phyloP scores from a whole-genome alignment of 1,140 invertebrate species.

The Phthorimaea operculella region DNA sequence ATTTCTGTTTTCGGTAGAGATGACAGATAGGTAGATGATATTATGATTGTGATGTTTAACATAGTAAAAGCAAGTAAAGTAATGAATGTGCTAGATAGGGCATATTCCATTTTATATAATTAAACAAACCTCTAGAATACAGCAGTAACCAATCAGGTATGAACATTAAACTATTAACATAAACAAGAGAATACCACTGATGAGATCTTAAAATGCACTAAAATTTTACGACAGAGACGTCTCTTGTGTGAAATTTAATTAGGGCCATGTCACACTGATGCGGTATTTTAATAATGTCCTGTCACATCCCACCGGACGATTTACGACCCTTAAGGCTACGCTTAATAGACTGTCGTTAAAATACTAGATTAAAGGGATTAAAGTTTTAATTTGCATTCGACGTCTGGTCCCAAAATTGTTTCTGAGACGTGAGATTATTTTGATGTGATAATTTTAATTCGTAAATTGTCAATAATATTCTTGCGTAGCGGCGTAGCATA shows the following conservation, averaged over 20 bases:
- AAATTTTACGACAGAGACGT: slow-evolving; percentile 41
- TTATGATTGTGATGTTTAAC: too few relatives aligned
- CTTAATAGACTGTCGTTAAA: slow-evolving; percentile 27
- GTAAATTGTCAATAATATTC: too few relatives aligned
- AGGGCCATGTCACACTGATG: slow-evolving; percentile 40
- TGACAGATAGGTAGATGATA: too few relatives aligned
- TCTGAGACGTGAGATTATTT: too few relatives aligned
- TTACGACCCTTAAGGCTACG: slow-evolving; percentile 29
- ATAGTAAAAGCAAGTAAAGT: too few relatives aligned
- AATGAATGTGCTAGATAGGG: too few relatives aligned
- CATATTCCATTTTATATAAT: too few relatives aligned
- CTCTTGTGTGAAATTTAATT: slow-evolving; percentile 54
- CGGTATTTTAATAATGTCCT: slow-evolving; percentile 48
- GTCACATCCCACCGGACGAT: slow-evolving; percentile 26
- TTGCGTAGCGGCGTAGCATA: too few relatives aligned
- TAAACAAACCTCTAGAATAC: slow-evolving; percentile 5
- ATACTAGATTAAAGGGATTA: slow-evolving; percentile 31
- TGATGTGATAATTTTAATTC: too few relatives aligned
- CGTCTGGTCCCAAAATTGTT: neutral
- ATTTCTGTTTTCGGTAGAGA: too few relatives aligned
- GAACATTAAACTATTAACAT: neutral
- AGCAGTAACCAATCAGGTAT: neutral
- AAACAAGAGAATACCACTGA: slow-evolving; percentile 18
- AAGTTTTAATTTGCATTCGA: slow-evolving; percentile 29
- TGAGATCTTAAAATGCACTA: slow-evolving; percentile 42